Evolutionary conservation across 2,888 invertebrate genomes (phyloP), one percentile per base, ranked within the genome.

Genomic region (Pterostichus madidus): DNA sequence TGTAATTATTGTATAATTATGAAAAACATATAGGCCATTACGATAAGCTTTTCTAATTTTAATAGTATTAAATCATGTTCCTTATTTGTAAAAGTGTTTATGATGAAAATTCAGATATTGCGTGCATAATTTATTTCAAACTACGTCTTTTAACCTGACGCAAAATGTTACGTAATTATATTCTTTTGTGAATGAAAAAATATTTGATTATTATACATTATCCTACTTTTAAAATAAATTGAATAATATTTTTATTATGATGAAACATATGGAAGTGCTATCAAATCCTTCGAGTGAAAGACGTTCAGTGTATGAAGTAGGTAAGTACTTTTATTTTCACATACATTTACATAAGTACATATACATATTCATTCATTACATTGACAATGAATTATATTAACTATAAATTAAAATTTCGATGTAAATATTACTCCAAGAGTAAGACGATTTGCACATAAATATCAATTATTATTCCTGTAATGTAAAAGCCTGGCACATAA

Each of bases 1-100:
- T 81, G 81, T 81, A 81, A 81, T 81, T 81, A 81, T 81, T 81
- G 81, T 81, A 75, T 71, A 39, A 75, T 75, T 75, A 59, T 81
- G 75, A 75, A 10, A 68, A 75, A 56, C 80, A 80, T 73, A 80
- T 81, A 81, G 56, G 81, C 80, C 81, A 81, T 75, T 81, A 81
- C 75, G 39, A 61, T 75, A 81, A 59, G 46, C 59, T 46, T 77
- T 77, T 77, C 77, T 77, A 56, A 75, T 77, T 77, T 77, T 56
- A 77, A 56, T 77, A 53, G 39, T 56, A 77, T 77, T 77, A 77
- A 77, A 77, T 77, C 77, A 56, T 56, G 77, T 77, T 77, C 77
- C 77, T 77, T 77, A 59, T 77, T 56, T 71, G 68, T 71, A 71
- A 44, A 71, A 71, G 68, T 71, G 68, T 71, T 44, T 71, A 71